phyloP scores from a whole-genome alignment of 2,888 invertebrate species.

The Parnassius mnemosyne region DNA sequence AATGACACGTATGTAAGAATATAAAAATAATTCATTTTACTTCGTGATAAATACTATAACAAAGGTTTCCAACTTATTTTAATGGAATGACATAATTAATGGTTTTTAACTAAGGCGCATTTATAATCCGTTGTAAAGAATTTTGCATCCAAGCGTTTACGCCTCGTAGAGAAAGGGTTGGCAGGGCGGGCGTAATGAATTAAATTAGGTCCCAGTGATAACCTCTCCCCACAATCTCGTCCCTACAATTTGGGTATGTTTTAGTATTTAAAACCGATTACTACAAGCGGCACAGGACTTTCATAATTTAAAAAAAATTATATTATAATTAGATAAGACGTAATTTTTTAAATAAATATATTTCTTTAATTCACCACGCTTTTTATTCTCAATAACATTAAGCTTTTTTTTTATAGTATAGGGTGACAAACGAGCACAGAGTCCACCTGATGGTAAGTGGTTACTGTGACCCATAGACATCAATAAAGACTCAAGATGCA shows the following conservation, averaged over 20 bases:
- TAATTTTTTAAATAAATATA: too few species aligned
- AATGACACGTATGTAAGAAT: too few species aligned
- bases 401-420: too few species aligned
- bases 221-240: slow-evolving; percentile 66
- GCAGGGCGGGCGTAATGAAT: slow-evolving; percentile 70
- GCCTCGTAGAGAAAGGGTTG: slow-evolving; percentile 63
- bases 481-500: too few species aligned
- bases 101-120: slow-evolving; percentile 1
- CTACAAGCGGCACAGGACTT: slow-evolving; percentile 38
- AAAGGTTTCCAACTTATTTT: too few species aligned
- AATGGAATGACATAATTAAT: neutral
- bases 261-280: slow-evolving; percentile 40
- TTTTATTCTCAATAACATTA: too few species aligned
- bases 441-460: too few species aligned
- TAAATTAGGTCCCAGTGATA: slow-evolving; percentile 75
- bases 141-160: slow-evolving; percentile 66
- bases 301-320: too few species aligned
- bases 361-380: too few species aligned
- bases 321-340: too few species aligned
- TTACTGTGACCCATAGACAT: too few species aligned
- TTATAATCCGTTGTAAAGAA: slow-evolving; percentile 45
- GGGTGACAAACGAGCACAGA: too few species aligned
- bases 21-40: neutral
- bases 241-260: slow-evolving; percentile 41
- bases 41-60: neutral